A percentile compares a stretch with the other conserved stretches of the same genome.
Conservation (phyloP, 2,113 vertebrate genomes). For the Rutilus rutilus region DNA sequence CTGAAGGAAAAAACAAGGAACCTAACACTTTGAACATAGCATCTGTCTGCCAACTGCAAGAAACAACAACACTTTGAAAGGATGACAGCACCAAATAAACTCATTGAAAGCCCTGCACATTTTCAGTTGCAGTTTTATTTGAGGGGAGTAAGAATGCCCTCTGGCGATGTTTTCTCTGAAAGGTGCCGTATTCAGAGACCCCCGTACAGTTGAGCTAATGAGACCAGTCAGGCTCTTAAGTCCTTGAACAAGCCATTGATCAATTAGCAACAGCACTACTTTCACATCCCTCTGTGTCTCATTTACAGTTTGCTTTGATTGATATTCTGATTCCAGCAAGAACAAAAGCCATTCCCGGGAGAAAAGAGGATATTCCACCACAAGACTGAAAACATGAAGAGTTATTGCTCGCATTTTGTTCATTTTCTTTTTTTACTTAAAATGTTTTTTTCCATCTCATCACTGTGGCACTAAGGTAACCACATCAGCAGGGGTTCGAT, state of each 20-base stretch:
- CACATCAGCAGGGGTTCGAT: slow-evolving; percentile 60
- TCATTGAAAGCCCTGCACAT: slow-evolving; percentile 55
- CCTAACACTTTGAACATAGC: slow-evolving; percentile 60
- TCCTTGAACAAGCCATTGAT: slow-evolving; percentile 76
- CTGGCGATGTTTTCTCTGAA: slow-evolving; percentile 59
- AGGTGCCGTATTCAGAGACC: slow-evolving; percentile 63
- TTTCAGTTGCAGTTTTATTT: slow-evolving; percentile 55
- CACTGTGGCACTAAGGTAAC: slow-evolving; percentile 53
- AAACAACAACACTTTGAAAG: slow-evolving; percentile 59
- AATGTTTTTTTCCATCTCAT: slow-evolving; percentile 41
- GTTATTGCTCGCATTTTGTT: slow-evolving; percentile 34
- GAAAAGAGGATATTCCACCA: slow-evolving; percentile 63
- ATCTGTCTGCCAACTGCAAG: slow-evolving; percentile 49
- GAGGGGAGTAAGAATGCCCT: slow-evolving; percentile 57
- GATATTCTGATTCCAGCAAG: slow-evolving; percentile 71
- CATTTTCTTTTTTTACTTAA: slow-evolving; percentile 35
- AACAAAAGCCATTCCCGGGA: slow-evolving; percentile 70
- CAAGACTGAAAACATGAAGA: slow-evolving; percentile 63
- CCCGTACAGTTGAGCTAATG: slow-evolving; percentile 69
- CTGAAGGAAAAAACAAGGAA: slow-evolving; percentile 41
- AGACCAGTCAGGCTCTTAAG: slow-evolving; percentile 72
- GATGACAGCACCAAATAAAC: slow-evolving; percentile 52
- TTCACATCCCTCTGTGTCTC: slow-evolving; percentile 75
- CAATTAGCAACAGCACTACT: slow-evolving; percentile 72
- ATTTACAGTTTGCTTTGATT: slow-evolving; percentile 76